Conservation (phyloP, 2,888 invertebrate species). For the Pharmacophagus antenor region DNA sequence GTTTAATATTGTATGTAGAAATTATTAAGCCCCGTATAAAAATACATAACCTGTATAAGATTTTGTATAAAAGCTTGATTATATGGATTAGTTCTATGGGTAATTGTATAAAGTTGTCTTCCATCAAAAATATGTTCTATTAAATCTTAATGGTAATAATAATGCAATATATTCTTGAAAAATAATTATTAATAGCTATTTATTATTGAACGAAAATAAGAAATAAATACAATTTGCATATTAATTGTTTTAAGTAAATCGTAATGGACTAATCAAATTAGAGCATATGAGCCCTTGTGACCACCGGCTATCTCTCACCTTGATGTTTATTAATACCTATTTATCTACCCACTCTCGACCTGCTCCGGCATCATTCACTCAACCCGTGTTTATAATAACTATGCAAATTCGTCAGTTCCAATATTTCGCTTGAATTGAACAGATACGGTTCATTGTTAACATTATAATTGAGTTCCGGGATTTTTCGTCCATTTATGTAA, state of each 20-base stretch:
- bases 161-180: no score
- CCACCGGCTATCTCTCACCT: constrained; percentile 27
- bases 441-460: constrained; percentile 57
- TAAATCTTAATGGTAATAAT: no score
- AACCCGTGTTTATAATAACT: constrained; percentile 70
- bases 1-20: no score
- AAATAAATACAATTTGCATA: not conserved
- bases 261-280: constrained; percentile 19
- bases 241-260: constrained; percentile 14
- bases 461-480: constrained; percentile 52
- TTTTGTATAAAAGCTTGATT: no score
- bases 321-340: constrained; percentile 33
- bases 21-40: no score
- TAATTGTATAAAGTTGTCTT: no score
- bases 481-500: constrained; percentile 41
- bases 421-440: constrained; percentile 62
- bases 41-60: no score
- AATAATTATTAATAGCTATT: not conserved
- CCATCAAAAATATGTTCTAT: no score
- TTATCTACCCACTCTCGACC: constrained; percentile 44
- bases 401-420: constrained; percentile 72
- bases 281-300: constrained; percentile 6
- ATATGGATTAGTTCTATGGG: no score
- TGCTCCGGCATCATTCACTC: constrained; percentile 47
- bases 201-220: not conserved